phyloP scores from a whole-genome alignment of 2,888 invertebrate species.

The Silvanus unidentatus region DNA sequence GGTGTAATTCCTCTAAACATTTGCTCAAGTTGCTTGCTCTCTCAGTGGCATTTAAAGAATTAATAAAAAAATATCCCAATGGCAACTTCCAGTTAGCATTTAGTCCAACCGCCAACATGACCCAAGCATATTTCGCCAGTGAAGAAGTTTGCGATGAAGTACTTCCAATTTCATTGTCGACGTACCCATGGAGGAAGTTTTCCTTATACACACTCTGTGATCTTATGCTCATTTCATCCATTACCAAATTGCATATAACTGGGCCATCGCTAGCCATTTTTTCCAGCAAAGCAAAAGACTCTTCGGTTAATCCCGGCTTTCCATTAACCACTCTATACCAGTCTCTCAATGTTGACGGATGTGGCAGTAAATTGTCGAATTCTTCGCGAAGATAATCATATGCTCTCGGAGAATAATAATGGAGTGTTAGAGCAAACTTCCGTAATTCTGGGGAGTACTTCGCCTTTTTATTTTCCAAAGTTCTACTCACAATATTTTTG shows the following conservation, averaged over 20 bases:
- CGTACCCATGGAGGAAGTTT: background rate
- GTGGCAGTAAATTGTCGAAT: conserved; percentile 13
- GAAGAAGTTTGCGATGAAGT: too few relatives aligned
- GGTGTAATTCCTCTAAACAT: background rate
- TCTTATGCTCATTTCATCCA: conserved; percentile 10
- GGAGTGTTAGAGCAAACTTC: conserved; percentile 15
- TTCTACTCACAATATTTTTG: too few relatives aligned
- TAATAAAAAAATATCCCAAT: background rate
- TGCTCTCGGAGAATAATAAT: conserved; percentile 17
- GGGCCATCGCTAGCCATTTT: background rate
- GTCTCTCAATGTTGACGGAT: conserved; percentile 13
- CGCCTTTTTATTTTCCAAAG: background rate
- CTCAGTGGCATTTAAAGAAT: background rate
- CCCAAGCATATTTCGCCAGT: background rate
- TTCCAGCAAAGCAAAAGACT: conserved; percentile 1
- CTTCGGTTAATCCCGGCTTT: conserved; percentile 12
- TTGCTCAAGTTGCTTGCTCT: background rate
- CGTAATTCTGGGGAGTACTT: conserved; percentile 12
- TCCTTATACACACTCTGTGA: background rate
- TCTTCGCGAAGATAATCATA: conserved; percentile 13
- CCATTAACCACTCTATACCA: conserved; percentile 16
- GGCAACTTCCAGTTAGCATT: background rate
- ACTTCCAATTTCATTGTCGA: background rate
- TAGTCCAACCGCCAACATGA: background rate
- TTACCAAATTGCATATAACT: conserved; percentile 1